Evolutionary conservation across 2,113 vertebrate genomes (phyloP).

Genomic region (Seriola rivoliana): DNA sequence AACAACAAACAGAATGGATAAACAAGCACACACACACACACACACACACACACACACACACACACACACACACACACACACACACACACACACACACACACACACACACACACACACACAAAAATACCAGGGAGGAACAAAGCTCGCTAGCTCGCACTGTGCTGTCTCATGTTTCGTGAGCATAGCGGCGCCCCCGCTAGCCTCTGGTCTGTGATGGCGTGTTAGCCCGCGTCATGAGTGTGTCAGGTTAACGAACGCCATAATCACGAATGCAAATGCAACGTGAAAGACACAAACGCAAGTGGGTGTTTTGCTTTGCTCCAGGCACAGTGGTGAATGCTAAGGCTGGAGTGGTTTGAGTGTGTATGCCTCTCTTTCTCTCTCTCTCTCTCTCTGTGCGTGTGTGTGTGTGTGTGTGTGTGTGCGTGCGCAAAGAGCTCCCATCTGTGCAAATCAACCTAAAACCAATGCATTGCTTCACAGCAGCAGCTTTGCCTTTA

Average conservation of each 20-base stretch:
- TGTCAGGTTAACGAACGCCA: slow-evolving; percentile 30
- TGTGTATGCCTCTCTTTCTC: neutral
- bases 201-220: slow-evolving; percentile 32
- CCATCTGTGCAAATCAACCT: slow-evolving; percentile 69
- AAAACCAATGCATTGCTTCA: slow-evolving; percentile 62
- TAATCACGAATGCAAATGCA: slow-evolving; percentile 38
- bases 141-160: neutral
- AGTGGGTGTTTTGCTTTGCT: slow-evolving; percentile 59
- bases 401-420: slow-evolving; percentile 21
- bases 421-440: slow-evolving; percentile 36
- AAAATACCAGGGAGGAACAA: slow-evolving; percentile 37
- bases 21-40: slow-evolving; percentile 15
- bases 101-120: neutral
- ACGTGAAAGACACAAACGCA: slow-evolving; percentile 34
- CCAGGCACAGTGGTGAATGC: slow-evolving; percentile 17
- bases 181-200: slow-evolving; percentile 10
- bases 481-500: slow-evolving; percentile 52
- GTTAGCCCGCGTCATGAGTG: slow-evolving; percentile 28
- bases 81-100: neutral
- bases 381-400: neutral
- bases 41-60: too few species aligned
- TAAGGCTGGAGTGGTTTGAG: slow-evolving; percentile 21
- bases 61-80: too few species aligned
- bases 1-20: slow-evolving; percentile 55
- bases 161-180: neutral